Evolutionary conservation across 2,888 invertebrate species (phyloP), one percentile per base, ranked within the genome.

Genomic region (Chesias legatella): DNA sequence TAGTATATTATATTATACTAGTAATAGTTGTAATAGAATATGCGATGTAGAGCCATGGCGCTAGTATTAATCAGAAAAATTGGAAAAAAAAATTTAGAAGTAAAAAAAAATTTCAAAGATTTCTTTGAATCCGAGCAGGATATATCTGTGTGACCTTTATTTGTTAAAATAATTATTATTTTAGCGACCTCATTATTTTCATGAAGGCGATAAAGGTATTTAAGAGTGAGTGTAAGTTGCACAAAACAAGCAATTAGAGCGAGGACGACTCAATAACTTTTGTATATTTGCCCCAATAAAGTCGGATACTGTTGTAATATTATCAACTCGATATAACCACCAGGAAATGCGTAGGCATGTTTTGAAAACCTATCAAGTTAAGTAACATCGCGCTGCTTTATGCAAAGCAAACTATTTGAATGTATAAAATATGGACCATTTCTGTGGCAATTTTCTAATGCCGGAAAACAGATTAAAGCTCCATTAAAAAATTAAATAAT

Each of bases 181-280:
- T 50, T 47, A 47, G 33, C 17, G 49, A 37, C 51, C 53, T 54
- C 51, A 43, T 48, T 33, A 40, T 43, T 43, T 48, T 41, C 31
- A 39, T 44, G 30, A 36, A 27, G 30, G 1, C 22, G 40, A 48
- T 42, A 29, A 22, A 36, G 37, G 30, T 35, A 46, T 33, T 45
- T 48, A 47, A 37, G 40, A 28, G 42, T 35, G 25, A 23, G 51
- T 34, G 33, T 43, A 38, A 25, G 48, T 48, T 43, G 46, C 43
- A 43, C 31, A 43, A 25, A 50, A 42, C 30, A 45, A 43, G 45
- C 42, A 53, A 43, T 43, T 38, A 44, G 49, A 49, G 26, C 53
- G 37, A 54, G 53, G 53, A 43, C 47, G 36, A 22, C 28, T 21
- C 6, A 13, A 11, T 17, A 10, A 25, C 21, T 9, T 11, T 17